Evolutionary conservation across 2,888 invertebrate species (phyloP), one percentile per base, ranked within the genome.

Genomic region (Dicyrtoma fusca): DNA sequence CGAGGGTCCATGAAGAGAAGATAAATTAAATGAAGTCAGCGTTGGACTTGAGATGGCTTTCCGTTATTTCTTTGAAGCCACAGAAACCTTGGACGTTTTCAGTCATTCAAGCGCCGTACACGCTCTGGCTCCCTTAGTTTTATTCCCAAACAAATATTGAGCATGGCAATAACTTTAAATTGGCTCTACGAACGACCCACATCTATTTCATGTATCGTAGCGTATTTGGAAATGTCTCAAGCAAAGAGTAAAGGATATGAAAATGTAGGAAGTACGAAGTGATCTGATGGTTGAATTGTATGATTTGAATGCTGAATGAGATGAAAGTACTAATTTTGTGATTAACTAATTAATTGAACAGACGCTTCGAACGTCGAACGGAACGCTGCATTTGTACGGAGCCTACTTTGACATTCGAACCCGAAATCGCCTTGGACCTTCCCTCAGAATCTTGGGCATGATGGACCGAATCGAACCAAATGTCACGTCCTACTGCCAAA

Each of bases 331-430:
- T 53, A 10, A 5, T n/a, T 53, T n/a, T 14, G 8, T 10, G 17
- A 17, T 10, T 53, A 1, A 2, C 17, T 53, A 19, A 19, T 19
- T 55, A 1, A 11, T 55, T 55, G 53, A 26, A 10, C 62, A 80
- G 79, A 92, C 91, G 63, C 83, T 94, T 82, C 88, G 88, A 79
- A 89, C 92, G 6, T 87, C 88, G 49, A 92, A 94, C 81, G 94
- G 94, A n/a, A 92, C 93, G 1, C 95, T 95, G 82, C 93, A 94
- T 83, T 85, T 95, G 23, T 95, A 91, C 83, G 94, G 94, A 11
- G 95, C 95, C 11, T 95, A 94, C 84, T 89, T 93, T 82, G 95
- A 95, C 83, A 89, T 89, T 66, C 87, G 95, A 34, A 88, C 89
- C 78, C 86, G 90, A 75, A 93, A 93, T 70, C 86, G 88, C 65